Evolutionary conservation across 2,888 invertebrate species (phyloP), one percentile per base, ranked within the genome.

Genomic region (Zelleria hepariella): DNA sequence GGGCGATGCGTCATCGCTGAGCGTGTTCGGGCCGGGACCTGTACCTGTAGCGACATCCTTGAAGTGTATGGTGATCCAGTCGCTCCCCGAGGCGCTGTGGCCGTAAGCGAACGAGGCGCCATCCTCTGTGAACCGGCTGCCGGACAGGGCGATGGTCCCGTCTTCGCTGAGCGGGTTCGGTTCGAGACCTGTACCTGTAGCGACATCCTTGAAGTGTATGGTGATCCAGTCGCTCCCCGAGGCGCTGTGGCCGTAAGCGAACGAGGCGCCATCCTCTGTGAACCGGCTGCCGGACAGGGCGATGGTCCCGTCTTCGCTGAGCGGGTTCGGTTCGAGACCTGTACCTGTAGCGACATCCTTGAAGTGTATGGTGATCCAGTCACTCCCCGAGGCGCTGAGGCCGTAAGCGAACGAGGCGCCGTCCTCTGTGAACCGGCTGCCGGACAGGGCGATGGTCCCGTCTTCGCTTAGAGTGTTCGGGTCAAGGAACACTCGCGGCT

Each of bases 161-260:
- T 99, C 99, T 8, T 93, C 93, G 0, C 98, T 97, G 57, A 98
- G 83, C 1, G 90, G 90, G 87, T 99, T 99, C 0, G 98, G 98
- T 85, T 99, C 98, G n/a, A 99, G 87, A 32, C 6, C 2, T 32
- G 32, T 15, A 32, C 94, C 94, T 70, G 93, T 93, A 62, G 90
- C 91, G 0, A 94, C 93, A 83, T 94, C 91, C 67, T 93, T 93
- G 67, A 96, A 93, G 72, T 94, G 94, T 70, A 99, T 96, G 57
- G 95, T 96, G 65, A 94, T 93, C 99, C 99, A 99, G 80, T 99
- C 99, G 1, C 98, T 98, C 0, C 99, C 99, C 78, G 96, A 96
- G 62, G 93, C 92, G 66, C 97, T 97, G 1, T 99, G 88, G 0
- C 95, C 96, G 83, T 98, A 99, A 0, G 98, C 98, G 85, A 96